Conservation (phyloP, 2,888 invertebrate genomes). For the Oxytorus armatus region DNA sequence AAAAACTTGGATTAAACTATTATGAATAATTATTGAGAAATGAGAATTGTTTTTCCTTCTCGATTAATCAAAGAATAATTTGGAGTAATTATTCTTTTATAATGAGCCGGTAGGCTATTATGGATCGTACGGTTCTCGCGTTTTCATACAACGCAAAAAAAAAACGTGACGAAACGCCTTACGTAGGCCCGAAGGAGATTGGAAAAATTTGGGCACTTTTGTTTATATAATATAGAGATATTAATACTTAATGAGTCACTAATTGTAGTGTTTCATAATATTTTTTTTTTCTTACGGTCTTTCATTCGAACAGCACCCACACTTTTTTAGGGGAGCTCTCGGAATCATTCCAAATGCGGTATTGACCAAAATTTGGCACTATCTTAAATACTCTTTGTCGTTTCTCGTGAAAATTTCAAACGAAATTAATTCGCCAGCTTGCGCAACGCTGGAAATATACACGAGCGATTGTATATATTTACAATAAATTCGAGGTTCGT, state of each 20-base stretch:
- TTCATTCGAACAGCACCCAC: background rate
- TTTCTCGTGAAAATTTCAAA: slow-evolving; percentile 36
- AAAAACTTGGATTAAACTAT: background rate
- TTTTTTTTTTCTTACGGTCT: background rate
- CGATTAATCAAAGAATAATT: slow-evolving; percentile 1
- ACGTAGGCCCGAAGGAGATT: too few species aligned
- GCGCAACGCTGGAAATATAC: background rate
- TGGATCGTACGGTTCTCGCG: too few species aligned
- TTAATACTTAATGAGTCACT: slow-evolving; percentile 19
- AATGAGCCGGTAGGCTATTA: too few species aligned
- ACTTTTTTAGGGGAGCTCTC: slow-evolving; percentile 8
- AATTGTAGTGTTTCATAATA: slow-evolving; percentile 3
- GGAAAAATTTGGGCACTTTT: too few species aligned
- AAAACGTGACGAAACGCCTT: too few species aligned
- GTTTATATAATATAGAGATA: too few species aligned
- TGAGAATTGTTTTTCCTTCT: background rate
- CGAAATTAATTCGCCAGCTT: slow-evolving; percentile 5
- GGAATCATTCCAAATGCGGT: slow-evolving; percentile 42
- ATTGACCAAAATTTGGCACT: slow-evolving; percentile 60
- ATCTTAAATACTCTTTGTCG: slow-evolving; percentile 47
- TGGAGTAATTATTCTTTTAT: background rate
- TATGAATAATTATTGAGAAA: background rate
- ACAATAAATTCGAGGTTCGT: slow-evolving; percentile 48
- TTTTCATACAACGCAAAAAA: too few species aligned
- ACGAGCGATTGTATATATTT: slow-evolving; percentile 52